Conservation (phyloP, 2,797 vertebrate species). For the Catharus ustulatus region DNA sequence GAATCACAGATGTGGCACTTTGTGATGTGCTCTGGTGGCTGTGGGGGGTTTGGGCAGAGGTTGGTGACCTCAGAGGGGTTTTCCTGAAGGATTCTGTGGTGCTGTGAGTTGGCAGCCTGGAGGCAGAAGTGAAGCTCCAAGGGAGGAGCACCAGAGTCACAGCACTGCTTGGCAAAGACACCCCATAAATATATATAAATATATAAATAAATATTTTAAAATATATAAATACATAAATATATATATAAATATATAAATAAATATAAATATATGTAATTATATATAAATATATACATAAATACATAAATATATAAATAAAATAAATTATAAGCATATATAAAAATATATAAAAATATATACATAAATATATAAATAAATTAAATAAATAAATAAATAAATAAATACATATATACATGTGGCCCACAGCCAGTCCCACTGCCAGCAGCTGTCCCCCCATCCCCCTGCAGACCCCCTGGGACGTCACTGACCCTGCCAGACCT, state of each 20-base stretch:
- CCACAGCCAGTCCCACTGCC: neutral
- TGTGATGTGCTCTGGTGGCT: rapidly evolving
- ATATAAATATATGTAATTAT: too few species aligned
- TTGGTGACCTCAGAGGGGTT: rapidly evolving
- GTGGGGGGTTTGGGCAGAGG: neutral
- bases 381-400: too few species aligned
- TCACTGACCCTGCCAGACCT: rapidly evolving
- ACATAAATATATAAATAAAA: too few species aligned
- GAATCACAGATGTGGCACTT: rapidly evolving
- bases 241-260: too few species aligned
- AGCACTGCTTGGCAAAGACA: rapidly evolving
- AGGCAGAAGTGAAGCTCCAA: neutral
- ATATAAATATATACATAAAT: too few species aligned
- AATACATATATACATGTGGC: too few species aligned
- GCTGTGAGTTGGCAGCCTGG: neutral
- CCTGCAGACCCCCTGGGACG: neutral
- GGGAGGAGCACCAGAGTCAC: rapidly evolving
- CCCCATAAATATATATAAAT: neutral
- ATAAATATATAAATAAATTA: too few species aligned
- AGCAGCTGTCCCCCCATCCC: rapidly evolving
- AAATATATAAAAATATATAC: too few species aligned
- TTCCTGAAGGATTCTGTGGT: rapidly evolving
- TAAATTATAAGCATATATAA: too few species aligned
- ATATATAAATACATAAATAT: too few species aligned
- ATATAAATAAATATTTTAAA: too few species aligned